These are phyloP conservation scores for Heliocidaris erythrogramma DNA, from an alignment of 35 echinoderm and acorn worm species.

Conservation along the genomic window DNA sequence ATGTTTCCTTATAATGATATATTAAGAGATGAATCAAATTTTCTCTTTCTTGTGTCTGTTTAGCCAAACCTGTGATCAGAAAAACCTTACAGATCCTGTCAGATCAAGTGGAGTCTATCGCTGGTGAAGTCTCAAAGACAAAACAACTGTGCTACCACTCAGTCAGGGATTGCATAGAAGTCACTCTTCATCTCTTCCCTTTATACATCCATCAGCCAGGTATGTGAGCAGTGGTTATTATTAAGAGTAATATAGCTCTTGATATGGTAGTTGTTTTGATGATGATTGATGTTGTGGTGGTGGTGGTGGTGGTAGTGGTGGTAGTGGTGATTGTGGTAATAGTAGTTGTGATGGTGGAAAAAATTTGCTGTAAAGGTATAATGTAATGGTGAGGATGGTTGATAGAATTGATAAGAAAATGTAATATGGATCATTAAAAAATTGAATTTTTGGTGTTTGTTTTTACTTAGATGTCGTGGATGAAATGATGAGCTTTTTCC, in stretches of 20 bases:
- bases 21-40: background rate
- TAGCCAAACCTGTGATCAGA: slow-evolving; percentile 92
- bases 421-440: background rate
- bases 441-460: background rate
- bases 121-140: slow-evolving; percentile 95
- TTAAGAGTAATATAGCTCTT: too few relatives aligned
- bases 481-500: slow-evolving; percentile 97
- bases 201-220: slow-evolving; percentile 98
- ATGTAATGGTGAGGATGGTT: background rate
- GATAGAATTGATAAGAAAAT: too few relatives aligned
- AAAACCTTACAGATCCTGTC: slow-evolving; percentile 78
- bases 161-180: slow-evolving; percentile 84
- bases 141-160: slow-evolving; percentile 95
- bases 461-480: slow-evolving; percentile 85
- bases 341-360: background rate
- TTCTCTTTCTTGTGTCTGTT: slow-evolving; percentile 13
- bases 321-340: background rate
- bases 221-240: slow-evolving; percentile 28
- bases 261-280: background rate
- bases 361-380: background rate
- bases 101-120: slow-evolving; percentile 94
- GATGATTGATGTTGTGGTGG: background rate
- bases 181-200: slow-evolving; percentile 84
- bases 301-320: background rate
- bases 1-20: background rate